Evolutionary conservation across 1,140 invertebrate genomes (phyloP).

Genomic region (Frieseomelitta varia): DNA sequence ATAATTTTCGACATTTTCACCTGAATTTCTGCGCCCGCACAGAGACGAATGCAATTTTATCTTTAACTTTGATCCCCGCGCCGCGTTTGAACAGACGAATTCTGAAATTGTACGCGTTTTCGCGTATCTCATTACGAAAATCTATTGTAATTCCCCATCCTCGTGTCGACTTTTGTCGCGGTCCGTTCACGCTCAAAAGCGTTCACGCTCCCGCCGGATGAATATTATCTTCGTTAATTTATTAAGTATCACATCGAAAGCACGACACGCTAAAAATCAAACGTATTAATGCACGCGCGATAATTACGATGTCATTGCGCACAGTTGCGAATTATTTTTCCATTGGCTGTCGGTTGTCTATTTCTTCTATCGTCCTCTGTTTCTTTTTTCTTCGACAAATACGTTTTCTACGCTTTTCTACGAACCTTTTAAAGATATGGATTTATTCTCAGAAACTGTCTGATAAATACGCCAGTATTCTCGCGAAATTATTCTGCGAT

Average conservation of each 20-base stretch:
- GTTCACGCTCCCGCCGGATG: background rate
- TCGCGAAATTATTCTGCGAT: too few relatives aligned
- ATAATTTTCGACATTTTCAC: background rate
- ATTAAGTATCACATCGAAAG: slow-evolving; percentile 14
- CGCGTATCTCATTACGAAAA: slow-evolving; percentile 24
- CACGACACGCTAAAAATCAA: background rate
- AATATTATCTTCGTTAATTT: slow-evolving; percentile 45
- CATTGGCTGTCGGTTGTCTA: background rate
- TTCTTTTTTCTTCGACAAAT: background rate
- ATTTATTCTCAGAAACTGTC: background rate
- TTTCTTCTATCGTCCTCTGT: too few relatives aligned
- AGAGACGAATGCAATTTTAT: background rate
- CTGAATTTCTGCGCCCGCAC: too few relatives aligned
- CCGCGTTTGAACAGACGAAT: background rate
- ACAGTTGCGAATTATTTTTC: background rate
- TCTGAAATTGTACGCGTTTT: background rate
- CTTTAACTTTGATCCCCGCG: background rate
- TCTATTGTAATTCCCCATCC: background rate
- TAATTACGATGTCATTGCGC: slow-evolving; percentile 18
- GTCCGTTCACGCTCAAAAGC: background rate
- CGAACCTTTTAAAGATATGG: background rate
- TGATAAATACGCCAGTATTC: too few relatives aligned
- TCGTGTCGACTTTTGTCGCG: background rate
- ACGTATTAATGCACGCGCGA: slow-evolving; percentile 18
- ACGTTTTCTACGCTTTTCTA: background rate